Base-by-base conservation (phyloP, 64 coral and sea anemone genomes). In the Anthopleura sola region DNA sequence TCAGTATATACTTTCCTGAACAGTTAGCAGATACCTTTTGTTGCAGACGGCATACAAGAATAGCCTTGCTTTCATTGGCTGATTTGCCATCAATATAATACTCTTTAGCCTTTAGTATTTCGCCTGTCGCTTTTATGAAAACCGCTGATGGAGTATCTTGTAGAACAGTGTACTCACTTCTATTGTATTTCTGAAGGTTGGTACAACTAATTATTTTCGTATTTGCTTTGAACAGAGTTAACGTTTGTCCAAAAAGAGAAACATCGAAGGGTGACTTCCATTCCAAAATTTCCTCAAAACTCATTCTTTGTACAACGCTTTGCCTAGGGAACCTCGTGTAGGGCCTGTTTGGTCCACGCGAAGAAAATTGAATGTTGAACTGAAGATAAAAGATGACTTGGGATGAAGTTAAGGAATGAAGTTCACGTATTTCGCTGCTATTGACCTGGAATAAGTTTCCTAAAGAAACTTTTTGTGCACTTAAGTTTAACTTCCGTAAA, bases 11-110 rank as follows among this genome's bases (percentile, higher is more conserved):
- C 14, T 34, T 29, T 13, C 66, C 66, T 71, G 29, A 71, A 34
- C 66, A 71, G 29, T 71, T 71, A 11, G n/a, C n/a, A n/a, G 66
- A 71, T 71, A 34, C 3, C 14, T 75, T 5, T 1, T 38, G 76
- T 21, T n/a, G 76, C 12, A 0, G 76, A 24, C 76, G 76, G 18
- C 76, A 79, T 9, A 79, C 44, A 23, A 44, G 3, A 48, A 79
- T 79, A 79, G 76, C 76, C 21, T 79, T 37, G 39, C 76, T 79
- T 0, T 79, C 37, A 79, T 48, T 79, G 76, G 76, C 37, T 79
- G 44, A 79, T 79, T 10, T 79, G 16, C 24, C 24, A 28, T 79
- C 19, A 0, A 29, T 47, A 37, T 79, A 79, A 46, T 44, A 79
- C 34, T 79, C 76, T 24, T 47, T 79, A 48, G 76, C 38, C 15